Base-by-base conservation (phyloP, 2,888 invertebrate species). In the Drosophila sordidula region DNA sequence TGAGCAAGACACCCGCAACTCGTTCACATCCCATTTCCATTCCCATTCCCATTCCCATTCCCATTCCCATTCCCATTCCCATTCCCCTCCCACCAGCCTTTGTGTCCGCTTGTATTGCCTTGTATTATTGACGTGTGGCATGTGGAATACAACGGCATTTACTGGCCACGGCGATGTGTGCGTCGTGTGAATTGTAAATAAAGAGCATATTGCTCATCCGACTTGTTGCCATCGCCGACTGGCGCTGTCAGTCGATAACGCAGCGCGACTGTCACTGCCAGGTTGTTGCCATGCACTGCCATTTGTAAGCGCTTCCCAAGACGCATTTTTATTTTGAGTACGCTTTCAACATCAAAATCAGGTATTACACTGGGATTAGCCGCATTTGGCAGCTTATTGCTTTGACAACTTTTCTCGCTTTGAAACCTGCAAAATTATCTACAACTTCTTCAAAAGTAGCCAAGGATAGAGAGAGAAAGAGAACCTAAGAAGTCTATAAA, bases 141-240 rank as follows among this genome's bases (percentile, higher is more conserved):
- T 87, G 81, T 75, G 61, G 80, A 87, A 80, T 70, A 87, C 69
- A 74, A 69, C 70, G 70, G 68, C 75, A 77, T 84, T 87, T 69
- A 80, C 70, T 59, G 14, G 41, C 46, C 55, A 29, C 29, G 29
- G 9, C 68, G 51, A 63, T 72, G 67, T 67, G n/a, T 56, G 51
- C 26, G 38, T 36, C 69, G 72, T 46, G 47, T 42, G 78, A 58
- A 75, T 70, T 80, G 87, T 80, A 78, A 87, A 81, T 84, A 84
- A 75, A 74, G 62, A 62, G 81, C 74, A 80, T 70, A 79, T 85
- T 83, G 80, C 74, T 67, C 80, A 79, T 82, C 82, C 86, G 88
- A 84, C 83, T 88, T 84, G 83, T 84, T 84, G 83, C 86, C 85
- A 59, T 12, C 57, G 32, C 47, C 18, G 25, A 16, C 29, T 44